Evolutionary conservation across 2,888 invertebrate genomes (phyloP).

Genomic region (Agrochola circellaris): DNA sequence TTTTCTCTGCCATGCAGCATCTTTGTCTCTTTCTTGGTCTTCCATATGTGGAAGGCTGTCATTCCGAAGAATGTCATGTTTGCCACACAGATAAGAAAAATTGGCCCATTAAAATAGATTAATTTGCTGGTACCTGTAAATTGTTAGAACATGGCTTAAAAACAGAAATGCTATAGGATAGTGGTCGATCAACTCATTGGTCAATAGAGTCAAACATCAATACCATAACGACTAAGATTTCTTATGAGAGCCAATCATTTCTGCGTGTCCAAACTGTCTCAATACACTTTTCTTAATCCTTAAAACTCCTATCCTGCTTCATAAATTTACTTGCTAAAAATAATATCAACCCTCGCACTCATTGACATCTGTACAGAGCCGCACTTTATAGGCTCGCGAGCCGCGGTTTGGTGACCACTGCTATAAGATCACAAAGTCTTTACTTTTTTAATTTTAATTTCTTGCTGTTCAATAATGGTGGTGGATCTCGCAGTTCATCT

Average conservation of each 20-base stretch:
- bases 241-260: too few relatives aligned
- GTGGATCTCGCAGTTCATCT: neutral
- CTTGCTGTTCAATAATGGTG: neutral
- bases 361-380: too few relatives aligned
- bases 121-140: constrained; percentile 81
- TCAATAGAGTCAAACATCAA: too few relatives aligned
- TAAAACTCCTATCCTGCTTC: too few relatives aligned
- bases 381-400: too few relatives aligned
- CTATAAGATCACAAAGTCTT: neutral
- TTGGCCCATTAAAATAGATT: constrained; percentile 85
- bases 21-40: constrained; percentile 82
- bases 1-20: constrained; percentile 83
- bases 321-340: too few relatives aligned
- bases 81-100: constrained; percentile 80
- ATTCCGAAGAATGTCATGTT: constrained; percentile 84
- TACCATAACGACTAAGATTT: too few relatives aligned
- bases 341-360: too few relatives aligned
- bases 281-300: too few relatives aligned
- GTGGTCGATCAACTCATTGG: too few relatives aligned
- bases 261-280: too few relatives aligned
- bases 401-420: too few relatives aligned
- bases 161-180: neutral
- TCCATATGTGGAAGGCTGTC: constrained; percentile 82
- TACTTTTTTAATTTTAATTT: neutral
- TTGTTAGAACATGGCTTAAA: neutral